phyloP scores from a whole-genome alignment of 2,888 invertebrate species.

The Lycocerus yunnanus region DNA sequence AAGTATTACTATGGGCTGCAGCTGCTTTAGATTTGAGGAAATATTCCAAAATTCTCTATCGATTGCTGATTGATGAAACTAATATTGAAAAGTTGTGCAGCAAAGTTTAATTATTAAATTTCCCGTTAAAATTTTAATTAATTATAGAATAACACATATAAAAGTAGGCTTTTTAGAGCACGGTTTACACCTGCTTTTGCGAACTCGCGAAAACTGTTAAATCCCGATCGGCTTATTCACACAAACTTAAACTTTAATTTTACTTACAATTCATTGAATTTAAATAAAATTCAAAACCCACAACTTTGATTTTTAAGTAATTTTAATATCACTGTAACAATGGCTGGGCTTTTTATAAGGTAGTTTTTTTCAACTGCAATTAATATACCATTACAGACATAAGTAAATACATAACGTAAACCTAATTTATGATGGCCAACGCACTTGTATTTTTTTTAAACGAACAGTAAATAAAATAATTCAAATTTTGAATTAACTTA shows the following conservation, averaged over 20 bases:
- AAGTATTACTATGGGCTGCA: too few species aligned
- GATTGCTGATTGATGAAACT: too few species aligned
- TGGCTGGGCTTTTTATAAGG: neutral
- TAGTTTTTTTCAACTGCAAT: neutral
- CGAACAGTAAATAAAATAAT: neutral
- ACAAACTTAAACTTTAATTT: neutral
- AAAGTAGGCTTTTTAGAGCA: too few species aligned
- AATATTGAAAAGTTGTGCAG: too few species aligned
- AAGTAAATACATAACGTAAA: neutral
- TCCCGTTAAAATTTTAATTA: too few species aligned
- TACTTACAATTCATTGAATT: neutral
- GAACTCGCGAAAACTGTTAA: neutral
- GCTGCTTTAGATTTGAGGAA: too few species aligned
- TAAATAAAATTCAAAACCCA: neutral
- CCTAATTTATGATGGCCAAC: neutral
- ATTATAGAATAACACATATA: too few species aligned
- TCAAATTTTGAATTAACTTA: neutral
- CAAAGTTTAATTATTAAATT: too few species aligned
- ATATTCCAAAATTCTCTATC: too few species aligned
- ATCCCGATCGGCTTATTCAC: neutral
- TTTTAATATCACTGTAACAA: neutral
- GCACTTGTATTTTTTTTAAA: neutral
- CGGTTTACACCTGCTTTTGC: too few species aligned
- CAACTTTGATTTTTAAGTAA: neutral
- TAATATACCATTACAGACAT: neutral